Conservation (phyloP, 2,888 invertebrate species). For the Lapara coniferarum region DNA sequence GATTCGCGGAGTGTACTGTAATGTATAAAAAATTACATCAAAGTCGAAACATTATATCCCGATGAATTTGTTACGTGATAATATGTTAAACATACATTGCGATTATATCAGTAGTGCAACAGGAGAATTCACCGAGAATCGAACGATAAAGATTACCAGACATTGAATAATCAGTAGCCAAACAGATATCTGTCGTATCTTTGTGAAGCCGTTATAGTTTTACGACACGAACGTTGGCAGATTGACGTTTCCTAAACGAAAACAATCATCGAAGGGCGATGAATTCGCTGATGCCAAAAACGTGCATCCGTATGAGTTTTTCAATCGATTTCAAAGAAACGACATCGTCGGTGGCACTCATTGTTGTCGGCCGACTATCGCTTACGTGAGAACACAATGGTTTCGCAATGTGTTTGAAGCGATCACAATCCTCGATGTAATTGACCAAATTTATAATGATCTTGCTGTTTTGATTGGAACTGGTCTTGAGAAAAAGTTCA, state of each 20-base stretch:
- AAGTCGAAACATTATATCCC: conserved; percentile 30
- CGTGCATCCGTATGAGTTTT: conserved; percentile 81
- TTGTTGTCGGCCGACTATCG: conserved; percentile 75
- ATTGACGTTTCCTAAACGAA: conserved; percentile 57
- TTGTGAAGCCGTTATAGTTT: conserved; percentile 27
- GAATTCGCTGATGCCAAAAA: conserved; percentile 80
- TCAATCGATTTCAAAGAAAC: conserved; percentile 79
- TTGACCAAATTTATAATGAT: conserved; percentile 59
- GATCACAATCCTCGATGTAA: conserved; percentile 53
- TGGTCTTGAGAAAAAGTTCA: too few species aligned
- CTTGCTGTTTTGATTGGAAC: conserved; percentile 34
- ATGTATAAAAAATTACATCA: conserved; percentile 12
- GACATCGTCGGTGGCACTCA: conserved; percentile 79
- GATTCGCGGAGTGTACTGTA: not conserved
- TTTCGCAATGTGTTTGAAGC: conserved; percentile 65
- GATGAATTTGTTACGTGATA: conserved; percentile 13
- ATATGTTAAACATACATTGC: conserved; percentile 27
- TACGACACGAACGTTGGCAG: conserved; percentile 44
- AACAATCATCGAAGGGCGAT: conserved; percentile 69
- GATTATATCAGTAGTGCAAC: conserved; percentile 4
- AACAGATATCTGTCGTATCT: conserved; percentile 22
- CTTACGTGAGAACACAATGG: conserved; percentile 81
- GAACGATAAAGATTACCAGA: not conserved
- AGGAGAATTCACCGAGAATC: not conserved
- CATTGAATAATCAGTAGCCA: conserved; percentile 22